Evolutionary conservation across 2,888 invertebrate species (phyloP), one percentile per base, ranked within the genome.

Genomic region (Hipparchia semele): DNA sequence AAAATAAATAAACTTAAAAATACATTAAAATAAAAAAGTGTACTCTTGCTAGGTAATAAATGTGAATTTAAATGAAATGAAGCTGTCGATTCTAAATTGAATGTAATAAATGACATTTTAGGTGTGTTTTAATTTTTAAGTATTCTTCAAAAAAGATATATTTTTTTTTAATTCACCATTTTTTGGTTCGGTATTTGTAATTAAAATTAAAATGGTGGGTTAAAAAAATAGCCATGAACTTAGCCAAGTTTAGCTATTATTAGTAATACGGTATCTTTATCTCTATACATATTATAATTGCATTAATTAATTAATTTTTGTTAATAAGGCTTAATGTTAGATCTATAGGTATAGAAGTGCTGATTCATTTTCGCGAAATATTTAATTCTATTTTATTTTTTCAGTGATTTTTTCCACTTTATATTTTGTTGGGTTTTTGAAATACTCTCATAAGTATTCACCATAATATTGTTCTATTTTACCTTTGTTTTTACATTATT

Each of bases 11-110:
- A 78, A 82, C 79, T 85, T 7, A 83, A 82, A 73, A 86, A 85
- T 76, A 78, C 74, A 84, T 85, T 87, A 81, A 84, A 84, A 84
- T 83, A 84, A 87, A 82, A 87, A 83, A 84, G 81, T 87, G 87
- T 88, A 88, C 84, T 89, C 86, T 91, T 88, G 83, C 84, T 93
- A 93, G 91, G 87, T 74, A 64, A 75, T 87, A 88, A 89, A 88
- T 91, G 90, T 92, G 91, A 88, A 93, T 89, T 92, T 90, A 87
- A 82, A 84, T 82, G 80, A 86, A 77, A 79, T 74, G 79, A 93
- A 94, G 93, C 93, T 92, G 90, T 91, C 87, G 90, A 94, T 93
- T 94, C 93, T 94, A 93, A 94, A 93, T 90, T 91, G 89, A 88
- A 73, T 89, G 85, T 91, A 92, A 90, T 91, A 89, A 92, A 92